Evolutionary conservation across 1,140 invertebrate genomes (phyloP), one percentile per base, ranked within the genome.

Genomic region (Colletes gigas): DNA sequence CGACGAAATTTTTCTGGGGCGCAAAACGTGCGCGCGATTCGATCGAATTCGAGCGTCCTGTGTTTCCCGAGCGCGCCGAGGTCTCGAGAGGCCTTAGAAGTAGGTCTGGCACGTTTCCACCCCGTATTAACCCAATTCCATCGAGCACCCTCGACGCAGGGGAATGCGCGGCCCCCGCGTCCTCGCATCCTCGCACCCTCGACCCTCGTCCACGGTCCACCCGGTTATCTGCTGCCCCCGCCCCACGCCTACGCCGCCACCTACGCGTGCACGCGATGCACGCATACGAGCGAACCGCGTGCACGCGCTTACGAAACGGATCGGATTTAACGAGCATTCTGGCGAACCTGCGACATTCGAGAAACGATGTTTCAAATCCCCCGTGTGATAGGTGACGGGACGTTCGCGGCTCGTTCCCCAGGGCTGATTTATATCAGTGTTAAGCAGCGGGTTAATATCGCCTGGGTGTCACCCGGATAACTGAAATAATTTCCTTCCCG

Each of bases 81-180:
- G 63, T 79, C 77, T 79, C 52, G 70, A 79, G 77, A 79, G 81
- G 69, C 52, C 55, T 63, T 67, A 83, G 81, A 89, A 90, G 78
- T 82, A 84, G 79, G 81, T 88, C 87, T 91, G 89, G 88, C 89
- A 91, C 82, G 86, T 89, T 88, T 90, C 87, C 89, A 92, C 88
- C 50, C 86, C 84, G 82, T 85, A 90, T 92, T 90, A 91, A 90
- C 90, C 90, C 84, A 91, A 91, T 91, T 92, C 70, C 77, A 79
- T 79, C 60, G 77, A 79, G 70, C 77, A 79, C 70, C 77, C 77
- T 79, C 70, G 69, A 79, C 52, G 77, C 60, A 65, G 69, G 77
- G 63, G 77, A 78, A 78, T 63, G 69, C 74, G 65, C 77, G 39
- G 30, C 17, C 44, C 41, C 41, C 39, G 41, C 77, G 60, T 65